Percentiles rank a stretch among this genome's conserved stretches.
phyloP scores from a whole-genome alignment of 2,113 vertebrate genomes.

The Potamarius usumacintae region DNA sequence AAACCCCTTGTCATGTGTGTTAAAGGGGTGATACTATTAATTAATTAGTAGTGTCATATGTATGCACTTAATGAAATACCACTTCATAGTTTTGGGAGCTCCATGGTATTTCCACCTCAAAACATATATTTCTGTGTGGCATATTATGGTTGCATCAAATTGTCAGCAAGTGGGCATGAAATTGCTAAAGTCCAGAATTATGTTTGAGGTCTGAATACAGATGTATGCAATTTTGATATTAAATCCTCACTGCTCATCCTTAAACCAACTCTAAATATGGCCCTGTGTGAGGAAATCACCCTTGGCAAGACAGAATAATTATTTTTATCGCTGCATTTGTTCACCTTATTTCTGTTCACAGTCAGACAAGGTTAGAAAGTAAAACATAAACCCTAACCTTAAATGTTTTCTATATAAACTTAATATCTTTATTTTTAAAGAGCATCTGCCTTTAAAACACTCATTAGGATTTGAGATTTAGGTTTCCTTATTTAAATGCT shows the following conservation, averaged over 20 bases:
- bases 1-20: too few relatives aligned
- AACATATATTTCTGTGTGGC: not conserved
- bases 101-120: not conserved
- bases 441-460: not conserved
- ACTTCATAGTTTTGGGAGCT: too few relatives aligned
- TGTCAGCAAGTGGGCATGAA: too few relatives aligned
- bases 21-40: too few relatives aligned
- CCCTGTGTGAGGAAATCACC: not conserved
- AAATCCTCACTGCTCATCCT: too few relatives aligned
- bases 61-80: too few relatives aligned
- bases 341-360: not conserved
- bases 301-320: not conserved
- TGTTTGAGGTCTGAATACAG: too few relatives aligned
- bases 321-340: not conserved
- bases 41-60: too few relatives aligned
- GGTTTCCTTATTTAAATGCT: not conserved
- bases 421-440: not conserved
- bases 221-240: too few relatives aligned
- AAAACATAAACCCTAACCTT: not conserved
- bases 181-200: too few relatives aligned
- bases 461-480: not conserved
- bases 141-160: too few relatives aligned
- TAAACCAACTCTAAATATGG: not conserved
- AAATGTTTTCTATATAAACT: not conserved
- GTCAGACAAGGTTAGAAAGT: not conserved